A percentile compares a stretch with the other conserved stretches of the same genome.
phyloP scores from a whole-genome alignment of 2,888 invertebrate species.

The Ommatoiulus sabulosus region DNA sequence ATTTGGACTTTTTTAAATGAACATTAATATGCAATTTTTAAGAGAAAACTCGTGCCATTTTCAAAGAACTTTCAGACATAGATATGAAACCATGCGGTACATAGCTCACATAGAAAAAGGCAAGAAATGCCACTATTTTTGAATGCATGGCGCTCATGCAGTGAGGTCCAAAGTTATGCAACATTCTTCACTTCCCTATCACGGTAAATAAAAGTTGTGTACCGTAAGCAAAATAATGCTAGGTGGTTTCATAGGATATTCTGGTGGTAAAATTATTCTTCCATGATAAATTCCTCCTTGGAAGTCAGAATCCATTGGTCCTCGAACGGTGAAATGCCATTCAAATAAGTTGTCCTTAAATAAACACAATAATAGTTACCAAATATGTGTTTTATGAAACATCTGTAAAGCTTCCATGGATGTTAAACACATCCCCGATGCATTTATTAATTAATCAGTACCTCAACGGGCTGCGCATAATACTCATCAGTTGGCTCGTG shows the following conservation, averaged over 20 bases:
- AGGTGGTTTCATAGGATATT: conserved; percentile 98
- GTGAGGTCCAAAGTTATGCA: too few species aligned
- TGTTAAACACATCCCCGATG: background rate
- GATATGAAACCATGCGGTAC: too few species aligned
- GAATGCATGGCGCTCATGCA: too few species aligned
- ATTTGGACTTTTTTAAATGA: too few species aligned
- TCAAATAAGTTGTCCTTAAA: conserved; percentile 89
- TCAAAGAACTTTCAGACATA: too few species aligned
- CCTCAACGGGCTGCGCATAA: conserved; percentile 86
- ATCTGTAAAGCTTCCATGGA: conserved; percentile 10
- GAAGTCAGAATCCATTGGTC: conserved; percentile 89
- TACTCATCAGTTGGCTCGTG: conserved; percentile 89
- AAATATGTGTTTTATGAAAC: background rate
- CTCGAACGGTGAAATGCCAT: conserved; percentile 96
- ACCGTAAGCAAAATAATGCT: conserved; percentile 92
- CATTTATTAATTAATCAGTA: conserved; percentile 61
- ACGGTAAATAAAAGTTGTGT: conserved; percentile 59
- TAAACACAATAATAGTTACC: background rate
- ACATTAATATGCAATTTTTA: background rate
- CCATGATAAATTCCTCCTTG: conserved; percentile 93
- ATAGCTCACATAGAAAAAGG: too few species aligned
- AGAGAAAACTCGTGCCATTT: background rate
- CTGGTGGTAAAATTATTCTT: conserved; percentile 88
- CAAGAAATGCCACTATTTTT: too few species aligned
- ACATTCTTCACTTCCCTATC: background rate